A percentile compares a stretch with the other conserved stretches of the same genome.
Evolutionary conservation across 2,888 invertebrate species (phyloP).

Genomic region (Drosophila lacicola): DNA sequence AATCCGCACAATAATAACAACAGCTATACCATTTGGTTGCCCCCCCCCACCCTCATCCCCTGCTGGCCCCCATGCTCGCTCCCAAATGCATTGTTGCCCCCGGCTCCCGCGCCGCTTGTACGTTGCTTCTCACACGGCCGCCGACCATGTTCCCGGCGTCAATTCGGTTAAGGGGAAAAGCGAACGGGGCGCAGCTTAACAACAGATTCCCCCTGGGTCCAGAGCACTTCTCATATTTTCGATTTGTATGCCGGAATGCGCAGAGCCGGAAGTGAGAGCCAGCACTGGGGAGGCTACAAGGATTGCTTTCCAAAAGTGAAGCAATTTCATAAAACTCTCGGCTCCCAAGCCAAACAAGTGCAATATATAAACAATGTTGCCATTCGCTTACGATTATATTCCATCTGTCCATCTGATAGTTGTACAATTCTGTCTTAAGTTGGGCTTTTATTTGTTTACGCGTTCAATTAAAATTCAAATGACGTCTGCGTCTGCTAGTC

Average conservation of each 20-base stretch:
- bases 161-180: not conserved
- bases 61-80: not conserved
- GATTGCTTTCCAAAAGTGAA: not conserved
- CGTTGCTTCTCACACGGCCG: constrained; percentile 26
- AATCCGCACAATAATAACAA: constrained; percentile 47
- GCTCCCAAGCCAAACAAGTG: constrained; percentile 8
- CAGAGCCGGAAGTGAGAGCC: not conserved
- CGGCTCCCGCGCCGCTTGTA: constrained; percentile 16
- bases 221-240: constrained; percentile 52
- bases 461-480: constrained; percentile 38
- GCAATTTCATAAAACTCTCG: constrained; percentile 6
- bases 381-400: too few species aligned
- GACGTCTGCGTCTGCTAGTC: constrained; percentile 21
- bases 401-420: not conserved
- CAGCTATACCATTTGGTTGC: constrained; percentile 35
- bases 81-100: constrained; percentile 32
- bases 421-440: constrained; percentile 3
- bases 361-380: not conserved
- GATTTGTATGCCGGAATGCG: constrained; percentile 15
- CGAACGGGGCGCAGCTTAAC: constrained; percentile 30
- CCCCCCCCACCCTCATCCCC: not conserved
- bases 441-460: constrained; percentile 14
- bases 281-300: not conserved
- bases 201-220: constrained; percentile 37
- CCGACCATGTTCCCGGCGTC: not conserved